A percentile compares a stretch with the other conserved stretches of the same genome.
phyloP scores from a whole-genome alignment of 2,888 invertebrate genomes.

The Sinodicranocentrus sp. region DNA sequence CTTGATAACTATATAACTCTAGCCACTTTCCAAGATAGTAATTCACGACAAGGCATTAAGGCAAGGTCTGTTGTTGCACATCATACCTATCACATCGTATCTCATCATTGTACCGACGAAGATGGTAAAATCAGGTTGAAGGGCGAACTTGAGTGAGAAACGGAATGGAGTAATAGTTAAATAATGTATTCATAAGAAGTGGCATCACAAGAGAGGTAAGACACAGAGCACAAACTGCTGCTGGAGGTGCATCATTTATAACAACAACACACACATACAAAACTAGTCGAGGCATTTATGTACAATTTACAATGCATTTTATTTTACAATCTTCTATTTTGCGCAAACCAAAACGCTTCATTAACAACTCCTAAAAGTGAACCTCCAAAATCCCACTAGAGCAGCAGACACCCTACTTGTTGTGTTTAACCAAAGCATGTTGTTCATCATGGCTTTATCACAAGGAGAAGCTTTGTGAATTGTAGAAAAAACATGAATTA shows the following conservation, averaged over 20 bases:
- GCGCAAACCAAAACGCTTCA: background rate
- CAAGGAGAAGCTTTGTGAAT: background rate
- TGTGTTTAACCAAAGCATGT: slow-evolving; percentile 2
- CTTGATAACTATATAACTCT: no score
- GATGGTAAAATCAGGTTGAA: background rate
- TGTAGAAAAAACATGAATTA: slow-evolving; percentile 40
- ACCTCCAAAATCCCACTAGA: no score
- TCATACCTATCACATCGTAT: background rate
- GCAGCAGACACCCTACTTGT: background rate
- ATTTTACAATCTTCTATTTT: background rate
- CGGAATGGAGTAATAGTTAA: background rate
- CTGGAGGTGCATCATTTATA: no score
- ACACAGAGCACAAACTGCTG: no score
- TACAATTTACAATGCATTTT: background rate
- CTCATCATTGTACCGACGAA: background rate
- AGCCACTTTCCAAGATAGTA: background rate
- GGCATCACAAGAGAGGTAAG: no score
- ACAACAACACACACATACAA: no score
- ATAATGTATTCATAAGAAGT: background rate
- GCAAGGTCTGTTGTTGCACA: background rate
- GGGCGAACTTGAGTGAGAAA: background rate
- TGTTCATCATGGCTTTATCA: slow-evolving; percentile 12
- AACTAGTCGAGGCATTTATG: no score
- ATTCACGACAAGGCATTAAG: background rate
- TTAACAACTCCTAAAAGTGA: no score